Evolutionary conservation across 2,888 invertebrate genomes (phyloP), one percentile per base, ranked within the genome.

Genomic region (Zhuqinia jingwanae): DNA sequence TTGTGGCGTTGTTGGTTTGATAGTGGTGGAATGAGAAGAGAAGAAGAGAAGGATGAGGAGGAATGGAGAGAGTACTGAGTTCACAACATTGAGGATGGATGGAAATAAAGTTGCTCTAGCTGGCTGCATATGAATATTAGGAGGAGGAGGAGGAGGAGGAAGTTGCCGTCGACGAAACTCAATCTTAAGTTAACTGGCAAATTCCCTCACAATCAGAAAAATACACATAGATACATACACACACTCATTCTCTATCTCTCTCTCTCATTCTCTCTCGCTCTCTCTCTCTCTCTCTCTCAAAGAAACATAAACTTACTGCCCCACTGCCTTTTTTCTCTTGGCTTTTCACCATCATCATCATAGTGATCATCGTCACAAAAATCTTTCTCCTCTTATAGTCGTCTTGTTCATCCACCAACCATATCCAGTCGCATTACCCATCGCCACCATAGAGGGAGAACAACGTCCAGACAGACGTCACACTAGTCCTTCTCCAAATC

Each of bases 241-340:
- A 20, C 68, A 10, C 36, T 36, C 36, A 50, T 50, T 13, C 15
- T 8, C 5, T 15, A n/a, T 15, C 15, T 15, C 50, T 50, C n/a
- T 11, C 8, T 36, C 36, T 36, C 36, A 6, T 36, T 36, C 36
- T 36, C 8, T 36, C 36, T 6, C 36, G n/a, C 15, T 15, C 50
- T 50, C n/a, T 11, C 8, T 36, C 36, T 36, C 36, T 36, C 8
- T 36, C 36, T 36, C 8, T 36, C 36, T 6, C 36, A n/a, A n/a
- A n/a, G n/a, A 36, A 36, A 30, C 17, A 65, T 11, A 36, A 15
- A 65, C 65, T 65, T 42, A 65, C 65, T 65, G 65, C 65, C 36
- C 65, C 36, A 65, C 65, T 65, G 36, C 65, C 36, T 65, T 65
- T 42, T 42, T 30, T 65, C n/a, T 65, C 36, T 65, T 65, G 30